A percentile compares a stretch with the other conserved stretches of the same genome.
These are phyloP conservation scores for Psittacus erithacus DNA, from an alignment of 2,113 vertebrate genomes.

Conservation along the genomic window DNA sequence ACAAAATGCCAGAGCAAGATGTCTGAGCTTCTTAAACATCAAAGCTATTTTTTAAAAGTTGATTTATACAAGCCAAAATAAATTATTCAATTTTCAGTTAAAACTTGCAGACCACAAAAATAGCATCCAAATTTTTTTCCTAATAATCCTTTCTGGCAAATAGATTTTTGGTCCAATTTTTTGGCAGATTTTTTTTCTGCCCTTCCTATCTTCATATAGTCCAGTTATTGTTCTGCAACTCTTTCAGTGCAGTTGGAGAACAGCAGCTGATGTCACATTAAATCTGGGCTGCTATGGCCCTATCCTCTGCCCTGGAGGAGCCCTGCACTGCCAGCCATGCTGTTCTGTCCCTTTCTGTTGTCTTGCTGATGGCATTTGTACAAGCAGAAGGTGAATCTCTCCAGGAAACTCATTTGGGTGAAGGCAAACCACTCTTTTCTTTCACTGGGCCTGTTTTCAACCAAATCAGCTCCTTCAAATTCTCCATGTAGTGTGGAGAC, in stretches of 20 bases:
- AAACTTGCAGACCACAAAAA: conserved; percentile 19
- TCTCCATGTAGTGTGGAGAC: not conserved
- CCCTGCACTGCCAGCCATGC: not conserved
- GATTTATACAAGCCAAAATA: conserved; percentile 10
- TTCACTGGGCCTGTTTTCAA: not conserved
- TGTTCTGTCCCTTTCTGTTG: not conserved
- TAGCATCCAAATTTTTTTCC: not conserved
- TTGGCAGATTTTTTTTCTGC: not conserved
- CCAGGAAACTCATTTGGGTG: not conserved
- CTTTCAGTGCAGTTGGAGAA: not conserved
- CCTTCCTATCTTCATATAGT: not conserved
- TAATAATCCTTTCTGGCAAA: not conserved
- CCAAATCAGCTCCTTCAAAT: not conserved
- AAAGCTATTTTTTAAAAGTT: conserved; percentile 21
- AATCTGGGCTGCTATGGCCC: not conserved
- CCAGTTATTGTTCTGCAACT: not conserved
- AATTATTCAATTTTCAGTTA: conserved; percentile 23
- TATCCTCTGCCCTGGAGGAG: not conserved
- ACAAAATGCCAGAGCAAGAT: not conserved
- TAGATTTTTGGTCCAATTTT: not conserved
- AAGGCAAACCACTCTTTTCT: not conserved
- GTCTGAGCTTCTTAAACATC: conserved; percentile 8
- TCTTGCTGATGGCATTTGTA: not conserved
- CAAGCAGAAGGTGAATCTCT: not conserved
- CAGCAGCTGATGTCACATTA: not conserved